Evolutionary conservation across 2,888 invertebrate species (phyloP).

Genomic region (Alentia gelatinosa): DNA sequence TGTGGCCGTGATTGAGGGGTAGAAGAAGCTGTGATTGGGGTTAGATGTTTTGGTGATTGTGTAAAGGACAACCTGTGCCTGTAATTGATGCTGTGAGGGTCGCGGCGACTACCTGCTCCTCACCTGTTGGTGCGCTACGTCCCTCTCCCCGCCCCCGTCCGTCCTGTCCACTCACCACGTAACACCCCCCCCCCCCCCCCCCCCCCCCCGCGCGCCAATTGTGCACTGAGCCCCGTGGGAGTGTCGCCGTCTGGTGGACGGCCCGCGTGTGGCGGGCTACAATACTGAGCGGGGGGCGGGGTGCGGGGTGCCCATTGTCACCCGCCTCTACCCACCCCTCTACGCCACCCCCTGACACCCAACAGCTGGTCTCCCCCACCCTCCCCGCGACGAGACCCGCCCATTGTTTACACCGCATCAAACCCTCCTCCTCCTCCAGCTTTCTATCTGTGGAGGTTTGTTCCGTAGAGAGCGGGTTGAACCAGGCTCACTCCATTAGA

Average conservation of each 20-base stretch:
- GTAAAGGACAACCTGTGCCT: too few species aligned
- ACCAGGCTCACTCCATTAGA: too few species aligned
- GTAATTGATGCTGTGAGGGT: too few species aligned
- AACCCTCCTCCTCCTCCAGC: background rate
- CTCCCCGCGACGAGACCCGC: background rate
- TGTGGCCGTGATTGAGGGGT: too few species aligned
- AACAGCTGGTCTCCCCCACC: background rate
- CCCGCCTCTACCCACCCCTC: background rate
- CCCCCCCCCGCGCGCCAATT: background rate
- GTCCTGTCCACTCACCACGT: background rate
- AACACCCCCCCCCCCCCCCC: background rate
- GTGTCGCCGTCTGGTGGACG: background rate
- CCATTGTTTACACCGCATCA: background rate
- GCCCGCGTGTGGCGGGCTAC: background rate
- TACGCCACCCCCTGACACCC: background rate
- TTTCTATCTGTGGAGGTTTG: too few species aligned
- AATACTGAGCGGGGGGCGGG: too few species aligned
- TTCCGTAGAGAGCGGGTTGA: too few species aligned
- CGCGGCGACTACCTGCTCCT: too few species aligned
- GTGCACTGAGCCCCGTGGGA: constrained; percentile 1
- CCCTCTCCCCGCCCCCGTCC: background rate
- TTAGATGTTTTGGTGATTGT: too few species aligned
- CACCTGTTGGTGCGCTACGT: background rate
- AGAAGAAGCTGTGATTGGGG: too few species aligned
- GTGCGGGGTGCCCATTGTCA: background rate